Percentiles rank a stretch among this genome's conserved stretches.
phyloP scores from a whole-genome alignment of 2,797 vertebrate species.

The Enteromius viviparus region DNA sequence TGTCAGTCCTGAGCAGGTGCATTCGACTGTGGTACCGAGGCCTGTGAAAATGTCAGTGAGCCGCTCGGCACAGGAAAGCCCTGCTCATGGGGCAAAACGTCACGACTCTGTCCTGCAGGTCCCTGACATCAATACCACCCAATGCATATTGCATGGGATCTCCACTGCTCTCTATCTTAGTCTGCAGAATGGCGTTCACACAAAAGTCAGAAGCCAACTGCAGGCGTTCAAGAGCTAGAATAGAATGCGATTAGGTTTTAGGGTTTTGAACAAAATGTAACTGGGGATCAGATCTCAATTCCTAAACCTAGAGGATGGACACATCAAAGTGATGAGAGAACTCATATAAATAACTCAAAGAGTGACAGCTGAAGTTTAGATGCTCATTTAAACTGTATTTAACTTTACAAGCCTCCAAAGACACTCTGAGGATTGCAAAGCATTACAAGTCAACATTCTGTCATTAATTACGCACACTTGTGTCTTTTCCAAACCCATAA shows the following conservation, averaged over 20 bases:
- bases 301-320: not conserved
- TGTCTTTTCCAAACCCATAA: too few relatives aligned
- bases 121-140: conserved; percentile 27
- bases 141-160: conserved; percentile 34
- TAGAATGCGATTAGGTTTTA: not conserved
- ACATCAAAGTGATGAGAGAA: not conserved
- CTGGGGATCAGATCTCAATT: not conserved
- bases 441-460: too few relatives aligned
- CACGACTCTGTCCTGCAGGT: conserved; percentile 33
- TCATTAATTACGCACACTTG: too few relatives aligned
- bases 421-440: not conserved
- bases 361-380: not conserved
- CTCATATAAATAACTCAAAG: not conserved
- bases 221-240: not conserved
- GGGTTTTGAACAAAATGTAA: not conserved
- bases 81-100: conserved; percentile 23
- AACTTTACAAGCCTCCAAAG: not conserved
- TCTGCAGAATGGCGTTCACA: not conserved
- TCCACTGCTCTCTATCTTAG: conserved; percentile 1
- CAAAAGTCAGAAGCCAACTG: not conserved
- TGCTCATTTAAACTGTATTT: conserved; percentile 2
- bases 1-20: conserved; percentile 50
- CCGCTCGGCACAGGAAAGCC: conserved; percentile 33
- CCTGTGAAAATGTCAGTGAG: conserved; percentile 51
- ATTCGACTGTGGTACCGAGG: conserved; percentile 35